These are phyloP conservation scores for Acanthaster planci DNA, from an alignment of 35 echinoderm and acorn worm species.

Conservation along the genomic window DNA sequence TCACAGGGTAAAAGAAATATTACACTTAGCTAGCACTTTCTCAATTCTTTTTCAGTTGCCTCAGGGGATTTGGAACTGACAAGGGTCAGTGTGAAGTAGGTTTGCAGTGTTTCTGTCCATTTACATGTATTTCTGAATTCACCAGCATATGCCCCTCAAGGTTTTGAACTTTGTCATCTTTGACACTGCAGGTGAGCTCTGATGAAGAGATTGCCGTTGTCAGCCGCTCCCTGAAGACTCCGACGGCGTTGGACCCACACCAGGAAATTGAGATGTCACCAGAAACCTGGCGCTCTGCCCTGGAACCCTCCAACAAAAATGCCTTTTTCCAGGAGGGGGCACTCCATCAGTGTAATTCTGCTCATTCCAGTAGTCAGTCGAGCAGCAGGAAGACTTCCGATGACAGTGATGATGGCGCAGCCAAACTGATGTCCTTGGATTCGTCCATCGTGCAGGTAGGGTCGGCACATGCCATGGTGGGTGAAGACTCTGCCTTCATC, in stretches of 20 bases:
- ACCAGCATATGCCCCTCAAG: not conserved
- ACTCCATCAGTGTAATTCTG: slow-evolving; percentile 9
- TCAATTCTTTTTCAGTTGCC: no score
- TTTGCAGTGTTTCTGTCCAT: not conserved
- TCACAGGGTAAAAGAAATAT: no score
- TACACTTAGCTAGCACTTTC: no score
- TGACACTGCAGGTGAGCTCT: slow-evolving; percentile 73
- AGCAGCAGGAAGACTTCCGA: slow-evolving; percentile 22
- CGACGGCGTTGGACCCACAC: slow-evolving; percentile 17
- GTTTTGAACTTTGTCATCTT: not conserved
- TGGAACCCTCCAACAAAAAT: slow-evolving; percentile 42
- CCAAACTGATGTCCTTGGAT: slow-evolving; percentile 5
- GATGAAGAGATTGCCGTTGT: slow-evolving; percentile 89
- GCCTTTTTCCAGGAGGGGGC: not conserved
- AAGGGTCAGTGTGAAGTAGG: no score
- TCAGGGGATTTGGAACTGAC: no score
- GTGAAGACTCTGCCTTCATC: no score
- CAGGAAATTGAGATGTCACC: slow-evolving; percentile 44
- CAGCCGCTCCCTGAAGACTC: slow-evolving; percentile 69
- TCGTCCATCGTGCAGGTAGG: slow-evolving; percentile 30
- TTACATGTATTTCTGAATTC: not conserved
- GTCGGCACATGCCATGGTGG: not conserved
- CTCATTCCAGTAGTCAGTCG: slow-evolving; percentile 9
- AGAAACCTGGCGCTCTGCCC: slow-evolving; percentile 53
- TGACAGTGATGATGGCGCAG: not conserved